Conservation (phyloP, 2,113 vertebrate genomes). For the Apus apus region DNA sequence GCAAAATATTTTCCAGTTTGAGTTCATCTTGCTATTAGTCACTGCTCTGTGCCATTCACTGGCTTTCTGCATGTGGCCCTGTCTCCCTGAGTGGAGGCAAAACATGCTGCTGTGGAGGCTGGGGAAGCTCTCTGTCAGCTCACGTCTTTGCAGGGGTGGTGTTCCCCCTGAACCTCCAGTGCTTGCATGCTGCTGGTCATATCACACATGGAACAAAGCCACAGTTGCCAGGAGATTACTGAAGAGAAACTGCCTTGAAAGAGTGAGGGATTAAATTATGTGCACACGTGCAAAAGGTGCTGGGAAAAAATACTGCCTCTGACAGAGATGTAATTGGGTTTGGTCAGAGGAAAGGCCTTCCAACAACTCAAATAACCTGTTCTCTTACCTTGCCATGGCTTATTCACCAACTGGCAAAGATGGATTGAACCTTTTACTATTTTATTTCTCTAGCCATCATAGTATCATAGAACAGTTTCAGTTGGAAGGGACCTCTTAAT, state of each 20-base stretch:
- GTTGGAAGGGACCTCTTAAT: no score
- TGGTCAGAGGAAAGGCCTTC: not conserved
- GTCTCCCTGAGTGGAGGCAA: not conserved
- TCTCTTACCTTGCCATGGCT: not conserved
- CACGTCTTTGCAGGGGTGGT: not conserved
- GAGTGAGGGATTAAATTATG: not conserved
- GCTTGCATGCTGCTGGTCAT: not conserved
- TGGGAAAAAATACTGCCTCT: not conserved
- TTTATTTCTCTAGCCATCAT: not conserved
- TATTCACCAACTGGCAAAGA: not conserved
- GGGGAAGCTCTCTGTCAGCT: not conserved
- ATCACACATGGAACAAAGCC: not conserved
- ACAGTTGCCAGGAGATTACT: not conserved
- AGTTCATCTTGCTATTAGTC: conserved; percentile 12
- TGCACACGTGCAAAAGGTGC: not conserved
- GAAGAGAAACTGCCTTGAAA: not conserved
- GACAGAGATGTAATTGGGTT: not conserved
- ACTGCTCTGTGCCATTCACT: not conserved
- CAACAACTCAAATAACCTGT: not conserved
- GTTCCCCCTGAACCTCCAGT: rapidly evolving
- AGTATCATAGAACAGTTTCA: no score
- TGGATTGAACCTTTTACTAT: not conserved
- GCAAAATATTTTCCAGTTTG: not conserved
- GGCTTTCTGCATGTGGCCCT: not conserved
- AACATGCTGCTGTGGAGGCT: rapidly evolving